Evolutionary conservation across 2,797 vertebrate species (phyloP).

Genomic region (Poeciliopsis gracilis): DNA sequence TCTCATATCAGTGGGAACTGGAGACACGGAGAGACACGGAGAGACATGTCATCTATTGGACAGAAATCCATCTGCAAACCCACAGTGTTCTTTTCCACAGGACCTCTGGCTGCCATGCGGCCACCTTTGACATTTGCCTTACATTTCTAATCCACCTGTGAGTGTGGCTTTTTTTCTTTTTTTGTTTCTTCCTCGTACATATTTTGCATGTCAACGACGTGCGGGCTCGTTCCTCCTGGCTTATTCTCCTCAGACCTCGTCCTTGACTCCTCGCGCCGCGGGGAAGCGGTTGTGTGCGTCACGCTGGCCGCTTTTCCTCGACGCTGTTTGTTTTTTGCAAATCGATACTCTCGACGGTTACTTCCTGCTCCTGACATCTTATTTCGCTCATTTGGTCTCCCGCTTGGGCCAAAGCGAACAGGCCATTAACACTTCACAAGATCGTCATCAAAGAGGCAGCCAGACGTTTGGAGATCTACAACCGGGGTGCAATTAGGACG

Average conservation of each 20-base stretch:
- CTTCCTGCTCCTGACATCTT: constrained; percentile 10
- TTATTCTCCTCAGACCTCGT: constrained; percentile 8
- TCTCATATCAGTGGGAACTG: constrained; percentile 38
- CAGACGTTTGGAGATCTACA: constrained; percentile 26
- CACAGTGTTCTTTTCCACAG: constrained; percentile 48
- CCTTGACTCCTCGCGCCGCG: constrained; percentile 24
- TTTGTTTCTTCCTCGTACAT: constrained; percentile 9
- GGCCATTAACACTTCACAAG: constrained; percentile 10
- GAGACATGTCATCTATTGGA: constrained; percentile 48
- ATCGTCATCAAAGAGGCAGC: constrained; percentile 7
- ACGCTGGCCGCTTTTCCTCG: background rate
- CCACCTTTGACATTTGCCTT: constrained; percentile 72
- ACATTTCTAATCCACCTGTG: constrained; percentile 73
- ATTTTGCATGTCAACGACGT: constrained; percentile 24
- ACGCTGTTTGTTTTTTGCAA: background rate
- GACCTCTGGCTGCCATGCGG: constrained; percentile 54
- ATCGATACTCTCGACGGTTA: constrained; percentile 21
- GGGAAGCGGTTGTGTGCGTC: constrained; percentile 21
- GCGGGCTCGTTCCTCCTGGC: constrained; percentile 5
- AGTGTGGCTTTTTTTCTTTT: constrained; percentile 43
- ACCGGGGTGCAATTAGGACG: constrained; percentile 17
- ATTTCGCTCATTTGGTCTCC: constrained; percentile 20
- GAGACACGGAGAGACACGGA: constrained; percentile 36
- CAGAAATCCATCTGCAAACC: constrained; percentile 60
- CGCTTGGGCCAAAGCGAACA: constrained; percentile 7